Base-by-base conservation (phyloP, 2,888 invertebrate species). In the Ellobium chinense region DNA sequence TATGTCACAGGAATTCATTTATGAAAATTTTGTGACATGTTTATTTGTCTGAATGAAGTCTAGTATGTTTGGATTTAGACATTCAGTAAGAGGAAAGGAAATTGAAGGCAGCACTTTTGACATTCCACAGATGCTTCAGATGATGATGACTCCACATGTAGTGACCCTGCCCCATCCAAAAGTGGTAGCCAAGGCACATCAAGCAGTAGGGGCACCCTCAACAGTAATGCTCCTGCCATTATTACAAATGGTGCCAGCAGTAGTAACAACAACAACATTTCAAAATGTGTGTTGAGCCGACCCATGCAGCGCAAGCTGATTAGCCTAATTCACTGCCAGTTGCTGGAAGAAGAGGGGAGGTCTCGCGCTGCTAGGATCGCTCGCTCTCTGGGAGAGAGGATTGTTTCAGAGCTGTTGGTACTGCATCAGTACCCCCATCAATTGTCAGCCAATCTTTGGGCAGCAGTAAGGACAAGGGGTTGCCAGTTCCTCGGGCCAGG, bases 351-450 rank as follows among this genome's bases (percentile, higher is more conserved):
- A 89, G 98, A 98, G 91, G 94, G 94, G 1, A 88, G 94, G 58
- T 87, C 92, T 9, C 88, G 94, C 46, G 94, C 93, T 2, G 89
- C 94, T 83, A 88, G 94, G 80, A 97, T 97, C 36, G 97, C 97
- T 0, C 94, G 98, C 79, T 98, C 98, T n/a, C 94, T 99, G 65
- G 98, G 98, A 12, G 99, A 99, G 93, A 95, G 99, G 69, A 97
- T 97, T 0, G 97, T 98, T 79, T 97, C 97, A 0, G 98, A 98
- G 93, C 94, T 99, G 37, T 97, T 99, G 89, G 93, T 98, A 65
- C 97, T 97, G 90, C 98, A 98, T 92, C 99, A 99, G 94, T 98
- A 98, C 94, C 97, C 98, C 0, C 97, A 98, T 91, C 98, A 99
- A 93, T 94, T 99, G 65, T 96, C 96, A 81, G 97, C 98, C 9